These are phyloP conservation scores for Drosophila paranaensis DNA, from an alignment of 2,888 invertebrate species.

Conservation along the genomic window DNA sequence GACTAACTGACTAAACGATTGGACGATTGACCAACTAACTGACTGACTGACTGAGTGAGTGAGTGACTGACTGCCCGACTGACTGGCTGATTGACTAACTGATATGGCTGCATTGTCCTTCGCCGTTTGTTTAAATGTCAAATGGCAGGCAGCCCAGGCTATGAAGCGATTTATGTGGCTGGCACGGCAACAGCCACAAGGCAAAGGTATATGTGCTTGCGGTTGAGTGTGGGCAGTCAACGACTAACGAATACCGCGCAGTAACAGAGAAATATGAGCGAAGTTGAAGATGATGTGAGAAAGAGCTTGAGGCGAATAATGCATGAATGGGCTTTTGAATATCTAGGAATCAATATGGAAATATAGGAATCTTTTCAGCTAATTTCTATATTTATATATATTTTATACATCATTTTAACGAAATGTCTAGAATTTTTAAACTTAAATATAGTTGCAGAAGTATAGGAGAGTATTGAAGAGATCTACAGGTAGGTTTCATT, in stretches of 20 bases:
- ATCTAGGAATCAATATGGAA: too few species aligned
- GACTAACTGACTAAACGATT: constrained; percentile 28
- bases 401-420: too few species aligned
- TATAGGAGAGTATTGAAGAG: too few species aligned
- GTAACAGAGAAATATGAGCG: background rate
- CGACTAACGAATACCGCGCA: constrained; percentile 16
- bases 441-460: too few species aligned
- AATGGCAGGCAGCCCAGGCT: constrained; percentile 62
- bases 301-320: background rate
- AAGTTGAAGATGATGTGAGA: too few species aligned
- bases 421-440: too few species aligned
- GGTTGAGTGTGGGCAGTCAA: background rate
- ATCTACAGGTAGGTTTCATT: too few species aligned
- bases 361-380: too few species aligned
- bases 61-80: constrained; percentile 19
- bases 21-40: constrained; percentile 27
- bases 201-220: background rate
- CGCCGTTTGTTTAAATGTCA: constrained; percentile 60
- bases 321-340: too few species aligned
- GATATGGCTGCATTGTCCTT: constrained; percentile 58
- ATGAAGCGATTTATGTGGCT: constrained; percentile 47
- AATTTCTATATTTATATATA: too few species aligned
- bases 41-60: constrained; percentile 8
- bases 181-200: constrained; percentile 51
- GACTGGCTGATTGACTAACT: constrained; percentile 35